Evolutionary conservation across 2,888 invertebrate genomes (phyloP).

Genomic region (Platypus cylindrus): DNA sequence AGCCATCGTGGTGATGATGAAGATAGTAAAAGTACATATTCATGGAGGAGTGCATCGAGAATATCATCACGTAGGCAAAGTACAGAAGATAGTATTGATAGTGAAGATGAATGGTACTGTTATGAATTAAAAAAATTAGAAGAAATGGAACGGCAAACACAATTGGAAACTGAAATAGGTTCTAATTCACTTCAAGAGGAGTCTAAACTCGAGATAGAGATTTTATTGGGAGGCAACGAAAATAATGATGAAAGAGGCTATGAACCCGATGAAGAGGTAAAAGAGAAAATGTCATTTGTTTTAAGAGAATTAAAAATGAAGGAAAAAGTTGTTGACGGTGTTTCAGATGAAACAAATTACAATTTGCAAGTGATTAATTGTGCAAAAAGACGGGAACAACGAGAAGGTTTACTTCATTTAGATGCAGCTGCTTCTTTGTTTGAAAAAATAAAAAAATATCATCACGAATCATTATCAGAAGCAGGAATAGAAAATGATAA

Average conservation of each 20-base stretch:
- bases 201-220: too few relatives aligned
- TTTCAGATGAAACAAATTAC: conserved; percentile 32
- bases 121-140: conserved; percentile 78
- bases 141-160: conserved; percentile 68
- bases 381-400: conserved; percentile 28
- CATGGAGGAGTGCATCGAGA: conserved; percentile 73
- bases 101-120: conserved; percentile 88
- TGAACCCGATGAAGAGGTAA: conserved; percentile 55
- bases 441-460: conserved; percentile 40
- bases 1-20: conserved; percentile 56
- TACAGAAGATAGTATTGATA: conserved; percentile 86
- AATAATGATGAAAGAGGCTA: conserved; percentile 39
- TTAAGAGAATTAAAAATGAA: conserved; percentile 61
- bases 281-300: conserved; percentile 70
- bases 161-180: conserved; percentile 50
- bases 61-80: conserved; percentile 80
- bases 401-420: conserved; percentile 24
- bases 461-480: conserved; percentile 27
- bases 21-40: conserved; percentile 76
- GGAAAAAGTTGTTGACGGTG: conserved; percentile 39
- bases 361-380: conserved; percentile 30
- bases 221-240: too few relatives aligned
- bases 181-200: conserved; percentile 47
- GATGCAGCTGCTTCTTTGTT: conserved; percentile 33
- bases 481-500: conserved; percentile 3